Evolutionary conservation across 2,888 invertebrate genomes (phyloP), one percentile per base, ranked within the genome.

Genomic region (Pristionchus fissidentatus): DNA sequence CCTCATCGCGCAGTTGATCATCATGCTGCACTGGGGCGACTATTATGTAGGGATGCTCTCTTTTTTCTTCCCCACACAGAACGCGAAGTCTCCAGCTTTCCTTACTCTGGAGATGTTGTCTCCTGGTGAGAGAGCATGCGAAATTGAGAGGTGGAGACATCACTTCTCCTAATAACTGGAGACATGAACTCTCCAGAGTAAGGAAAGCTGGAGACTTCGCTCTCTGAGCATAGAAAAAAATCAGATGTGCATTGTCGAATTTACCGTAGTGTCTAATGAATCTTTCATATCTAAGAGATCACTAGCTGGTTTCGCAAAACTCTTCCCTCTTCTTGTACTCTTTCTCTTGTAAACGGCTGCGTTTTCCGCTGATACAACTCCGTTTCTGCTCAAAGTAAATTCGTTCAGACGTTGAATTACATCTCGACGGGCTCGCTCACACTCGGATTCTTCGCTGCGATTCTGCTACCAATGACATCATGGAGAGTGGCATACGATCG

Each of bases 331-430:
- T 22, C 15, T 22, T 15, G 22, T 55, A 22, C 4, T 22, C 15
- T n/a, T 0, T 55, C 26, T 38, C 13, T 46, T 79, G n/a, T n/a
- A n/a, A n/a, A n/a, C n/a, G n/a, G n/a, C n/a, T n/a, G n/a, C n/a
- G n/a, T n/a, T n/a, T n/a, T n/a, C n/a, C n/a, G n/a, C n/a, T n/a
- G n/a, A n/a, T n/a, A n/a, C n/a, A n/a, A n/a, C n/a, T n/a, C n/a
- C 49, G 10, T 49, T 49, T 49, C 10, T 19, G 10, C 19, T 49
- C 19, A 49, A 10, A 15, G 49, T 15, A 49, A 49, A 10, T 19
- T 49, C 19, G 10, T 38, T 94, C n/a, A 95, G 82, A 94, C 95
- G 35, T 94, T 97, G 46, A 96, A 96, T 93, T 96, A 95, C 91
- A 95, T 97, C 84, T 95, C 96, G 0, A 93, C 96, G 85, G 93